A percentile compares a stretch with the other conserved stretches of the same genome.
phyloP scores from a whole-genome alignment of 2,113 vertebrate genomes.

The Phyllostomus discolor region DNA sequence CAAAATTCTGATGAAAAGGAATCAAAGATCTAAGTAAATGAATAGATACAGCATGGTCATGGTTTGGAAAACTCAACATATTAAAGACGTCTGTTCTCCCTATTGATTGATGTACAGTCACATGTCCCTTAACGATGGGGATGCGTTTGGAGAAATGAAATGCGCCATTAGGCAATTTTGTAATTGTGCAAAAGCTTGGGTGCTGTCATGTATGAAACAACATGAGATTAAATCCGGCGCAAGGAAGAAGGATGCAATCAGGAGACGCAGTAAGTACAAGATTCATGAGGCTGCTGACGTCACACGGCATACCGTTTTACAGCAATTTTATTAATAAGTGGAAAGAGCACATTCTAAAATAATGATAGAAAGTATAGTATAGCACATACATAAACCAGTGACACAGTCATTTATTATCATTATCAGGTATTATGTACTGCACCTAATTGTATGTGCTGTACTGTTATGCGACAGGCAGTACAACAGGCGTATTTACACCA shows the following conservation, averaged over 20 bases:
- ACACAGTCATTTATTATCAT: background rate
- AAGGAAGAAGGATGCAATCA: background rate
- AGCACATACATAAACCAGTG: background rate
- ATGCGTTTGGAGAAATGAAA: background rate
- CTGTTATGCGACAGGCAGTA: background rate
- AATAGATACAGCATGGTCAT: background rate
- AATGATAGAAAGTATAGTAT: background rate
- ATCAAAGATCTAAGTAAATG: background rate
- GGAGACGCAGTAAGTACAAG: background rate
- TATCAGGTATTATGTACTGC: no score
- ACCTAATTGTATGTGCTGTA: background rate
- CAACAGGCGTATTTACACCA: background rate
- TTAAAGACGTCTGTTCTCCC: background rate
- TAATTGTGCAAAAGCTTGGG: background rate
- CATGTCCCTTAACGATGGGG: background rate
- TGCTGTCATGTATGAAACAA: background rate
- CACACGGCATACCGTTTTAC: background rate
- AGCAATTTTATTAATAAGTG: background rate
- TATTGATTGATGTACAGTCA: background rate
- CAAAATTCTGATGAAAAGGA: background rate
- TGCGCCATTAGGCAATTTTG: background rate
- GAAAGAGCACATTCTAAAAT: background rate
- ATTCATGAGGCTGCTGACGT: no score
- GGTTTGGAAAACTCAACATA: background rate
- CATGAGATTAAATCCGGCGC: background rate